Percentiles rank a stretch among this genome's conserved stretches.
Evolutionary conservation across 2,888 invertebrate genomes (phyloP).

Genomic region (Cremastobaeus sp.): DNA sequence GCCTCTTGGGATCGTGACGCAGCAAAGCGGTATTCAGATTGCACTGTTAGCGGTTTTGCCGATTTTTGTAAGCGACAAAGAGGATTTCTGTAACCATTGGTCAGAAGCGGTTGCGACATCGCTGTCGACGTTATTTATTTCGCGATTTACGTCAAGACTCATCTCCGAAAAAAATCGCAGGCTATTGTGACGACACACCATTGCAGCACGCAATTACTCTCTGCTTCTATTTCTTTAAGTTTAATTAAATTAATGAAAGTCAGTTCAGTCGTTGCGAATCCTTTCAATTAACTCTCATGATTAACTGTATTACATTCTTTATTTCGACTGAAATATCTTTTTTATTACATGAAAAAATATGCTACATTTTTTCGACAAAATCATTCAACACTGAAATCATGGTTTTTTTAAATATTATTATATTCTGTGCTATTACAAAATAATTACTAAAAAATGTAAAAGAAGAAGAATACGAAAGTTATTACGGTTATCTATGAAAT

Average conservation of each 20-base stretch:
- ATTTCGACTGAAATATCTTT: no score
- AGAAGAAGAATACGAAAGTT: no score
- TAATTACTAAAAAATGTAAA: no score
- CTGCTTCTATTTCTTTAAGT: neutral
- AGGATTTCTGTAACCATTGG: slow-evolving; percentile 74
- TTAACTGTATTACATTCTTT: no score
- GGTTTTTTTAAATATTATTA: no score
- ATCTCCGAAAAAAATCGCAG: slow-evolving; percentile 17
- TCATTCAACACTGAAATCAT: no score
- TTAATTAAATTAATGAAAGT: slow-evolving; percentile 12
- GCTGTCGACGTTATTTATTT: slow-evolving; percentile 59
- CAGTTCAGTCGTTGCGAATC: no score
- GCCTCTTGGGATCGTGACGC: slow-evolving; percentile 76
- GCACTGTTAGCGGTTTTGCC: slow-evolving; percentile 78
- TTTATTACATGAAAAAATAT: no score
- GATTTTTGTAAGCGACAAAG: slow-evolving; percentile 72
- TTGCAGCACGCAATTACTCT: slow-evolving; percentile 12
- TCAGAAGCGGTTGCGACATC: slow-evolving; percentile 67
- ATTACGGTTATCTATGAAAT: neutral
- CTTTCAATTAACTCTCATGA: no score
- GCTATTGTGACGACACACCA: slow-evolving; percentile 36
- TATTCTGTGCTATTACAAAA: no score
- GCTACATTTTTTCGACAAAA: no score
- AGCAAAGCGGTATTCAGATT: slow-evolving; percentile 78
- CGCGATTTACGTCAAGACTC: slow-evolving; percentile 24